phyloP scores from a whole-genome alignment of 2,113 vertebrate genomes.

The Bambusicola thoracicus region DNA sequence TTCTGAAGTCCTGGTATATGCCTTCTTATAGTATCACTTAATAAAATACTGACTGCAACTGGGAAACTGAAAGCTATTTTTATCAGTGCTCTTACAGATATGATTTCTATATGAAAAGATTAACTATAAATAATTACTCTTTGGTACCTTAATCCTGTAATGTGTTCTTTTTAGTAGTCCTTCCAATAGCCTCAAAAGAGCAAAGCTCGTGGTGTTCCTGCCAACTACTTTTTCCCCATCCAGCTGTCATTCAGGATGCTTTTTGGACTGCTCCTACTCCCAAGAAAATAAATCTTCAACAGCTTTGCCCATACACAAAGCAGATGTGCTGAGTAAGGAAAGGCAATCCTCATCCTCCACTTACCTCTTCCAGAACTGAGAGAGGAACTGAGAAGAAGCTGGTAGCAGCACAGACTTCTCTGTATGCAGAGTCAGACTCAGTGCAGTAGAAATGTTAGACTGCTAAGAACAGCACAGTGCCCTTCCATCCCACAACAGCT shows the following conservation, averaged over 20 bases:
- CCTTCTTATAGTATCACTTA: neutral
- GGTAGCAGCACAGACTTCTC: neutral
- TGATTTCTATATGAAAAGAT: neutral
- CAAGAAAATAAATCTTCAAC: neutral
- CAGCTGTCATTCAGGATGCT: neutral
- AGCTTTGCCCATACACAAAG: neutral
- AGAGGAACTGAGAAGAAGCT: neutral
- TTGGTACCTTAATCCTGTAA: neutral
- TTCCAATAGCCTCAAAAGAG: neutral
- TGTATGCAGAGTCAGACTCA: neutral
- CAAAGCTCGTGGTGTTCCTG: neutral
- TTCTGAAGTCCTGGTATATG: neutral
- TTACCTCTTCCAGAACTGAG: slow-evolving; percentile 27
- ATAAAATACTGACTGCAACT: neutral
- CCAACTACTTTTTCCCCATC: neutral
- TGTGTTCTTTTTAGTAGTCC: neutral
- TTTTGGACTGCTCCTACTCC: neutral
- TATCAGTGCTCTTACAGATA: neutral
- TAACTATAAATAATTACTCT: neutral
- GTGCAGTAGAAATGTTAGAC: neutral
- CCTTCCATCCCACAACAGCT: neutral
- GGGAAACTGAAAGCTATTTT: neutral
- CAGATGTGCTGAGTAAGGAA: neutral
- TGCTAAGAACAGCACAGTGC: neutral
- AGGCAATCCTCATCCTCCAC: neutral